phyloP scores from a whole-genome alignment of 2,888 invertebrate species.

The Hetaerina titia region DNA sequence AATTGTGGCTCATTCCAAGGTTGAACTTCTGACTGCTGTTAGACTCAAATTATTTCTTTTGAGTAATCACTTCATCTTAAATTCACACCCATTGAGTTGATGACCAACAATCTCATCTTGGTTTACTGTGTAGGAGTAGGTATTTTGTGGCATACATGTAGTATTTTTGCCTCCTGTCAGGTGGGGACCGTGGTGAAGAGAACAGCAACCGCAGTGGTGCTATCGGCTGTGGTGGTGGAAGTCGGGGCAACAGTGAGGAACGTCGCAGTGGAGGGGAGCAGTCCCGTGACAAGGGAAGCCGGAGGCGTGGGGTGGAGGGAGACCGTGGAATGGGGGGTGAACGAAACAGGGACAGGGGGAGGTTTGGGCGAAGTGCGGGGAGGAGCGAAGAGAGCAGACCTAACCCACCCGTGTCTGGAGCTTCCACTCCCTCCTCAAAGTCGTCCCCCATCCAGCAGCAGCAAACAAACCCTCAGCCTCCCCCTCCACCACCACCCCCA shows the following conservation, averaged over 20 bases:
- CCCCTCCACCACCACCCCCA: constrained; percentile 3
- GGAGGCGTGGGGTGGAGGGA: constrained; percentile 55
- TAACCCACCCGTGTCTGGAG: not conserved
- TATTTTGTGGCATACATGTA: no score
- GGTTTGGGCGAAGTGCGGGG: not conserved
- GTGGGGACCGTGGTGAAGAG: constrained; percentile 18
- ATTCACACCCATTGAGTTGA: no score
- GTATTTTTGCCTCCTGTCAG: not conserved
- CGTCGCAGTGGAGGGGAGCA: constrained; percentile 56
- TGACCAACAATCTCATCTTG: no score
- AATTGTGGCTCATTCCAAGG: no score
- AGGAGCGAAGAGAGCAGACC: constrained; percentile 39
- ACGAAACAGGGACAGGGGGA: constrained; percentile 30
- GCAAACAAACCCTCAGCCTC: not conserved
- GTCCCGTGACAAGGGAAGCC: constrained; percentile 25
- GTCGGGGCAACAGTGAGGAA: constrained; percentile 50
- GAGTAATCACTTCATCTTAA: no score
- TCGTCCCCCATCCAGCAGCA: constrained; percentile 52
- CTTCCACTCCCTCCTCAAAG: constrained; percentile 27
- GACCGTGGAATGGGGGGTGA: constrained; percentile 22
- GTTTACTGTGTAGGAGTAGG: no score
- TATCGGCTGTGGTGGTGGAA: not conserved
- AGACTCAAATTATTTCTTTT: no score
- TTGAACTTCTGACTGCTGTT: no score
- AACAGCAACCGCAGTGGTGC: constrained; percentile 18